phyloP scores from a whole-genome alignment of 2,113 vertebrate species.

The Nannospalax galili region DNA sequence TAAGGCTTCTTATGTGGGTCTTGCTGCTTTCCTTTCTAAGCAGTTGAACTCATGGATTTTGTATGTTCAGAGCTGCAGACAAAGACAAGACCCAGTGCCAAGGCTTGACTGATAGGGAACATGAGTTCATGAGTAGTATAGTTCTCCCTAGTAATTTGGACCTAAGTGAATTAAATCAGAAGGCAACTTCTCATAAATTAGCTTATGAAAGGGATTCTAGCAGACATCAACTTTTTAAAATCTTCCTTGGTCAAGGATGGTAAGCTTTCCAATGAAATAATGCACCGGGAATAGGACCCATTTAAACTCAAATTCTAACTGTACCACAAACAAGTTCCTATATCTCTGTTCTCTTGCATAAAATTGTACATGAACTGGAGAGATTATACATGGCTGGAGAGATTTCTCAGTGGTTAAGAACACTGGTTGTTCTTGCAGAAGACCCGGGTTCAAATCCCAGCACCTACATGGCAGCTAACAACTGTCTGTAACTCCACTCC shows the following conservation, averaged over 20 bases:
- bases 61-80: background rate
- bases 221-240: background rate
- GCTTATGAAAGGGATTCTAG: background rate
- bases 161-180: conserved; percentile 25
- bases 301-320: conserved; percentile 35
- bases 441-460: too few species aligned
- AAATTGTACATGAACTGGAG: conserved; percentile 7
- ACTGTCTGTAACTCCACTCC: too few species aligned
- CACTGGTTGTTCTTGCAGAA: too few species aligned
- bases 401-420: too few species aligned
- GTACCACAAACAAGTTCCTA: background rate
- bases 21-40: background rate
- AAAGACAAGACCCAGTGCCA: background rate
- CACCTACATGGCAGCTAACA: too few species aligned
- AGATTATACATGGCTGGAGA: too few species aligned
- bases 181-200: background rate
- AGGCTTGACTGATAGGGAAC: background rate
- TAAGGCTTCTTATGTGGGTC: background rate
- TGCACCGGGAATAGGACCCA: conserved; percentile 25
- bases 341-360: background rate
- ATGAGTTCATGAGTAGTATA: background rate
- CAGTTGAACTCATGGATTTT: background rate
- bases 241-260: background rate
- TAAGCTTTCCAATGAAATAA: conserved; percentile 6
- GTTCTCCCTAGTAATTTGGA: background rate